phyloP scores from a whole-genome alignment of 1,140 invertebrate genomes.

The Protaetia brevitarsis region DNA sequence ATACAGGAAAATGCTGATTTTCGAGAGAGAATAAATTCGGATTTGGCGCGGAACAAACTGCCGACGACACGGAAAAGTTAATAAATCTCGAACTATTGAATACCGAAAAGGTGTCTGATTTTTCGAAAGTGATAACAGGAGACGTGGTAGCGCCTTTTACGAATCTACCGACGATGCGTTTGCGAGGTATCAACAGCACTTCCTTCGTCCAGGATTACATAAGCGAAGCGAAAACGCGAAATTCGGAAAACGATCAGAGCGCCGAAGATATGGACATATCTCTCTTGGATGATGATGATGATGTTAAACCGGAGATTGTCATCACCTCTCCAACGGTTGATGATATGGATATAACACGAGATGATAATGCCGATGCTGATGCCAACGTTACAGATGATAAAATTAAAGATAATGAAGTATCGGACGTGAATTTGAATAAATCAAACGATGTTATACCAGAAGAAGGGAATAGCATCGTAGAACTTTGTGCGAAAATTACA shows the following conservation, averaged over 20 bases:
- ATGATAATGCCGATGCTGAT: too few species aligned
- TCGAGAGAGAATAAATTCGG: background rate
- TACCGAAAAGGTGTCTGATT: slow-evolving; percentile 1
- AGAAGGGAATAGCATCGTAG: background rate
- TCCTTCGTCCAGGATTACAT: background rate
- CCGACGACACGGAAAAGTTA: slow-evolving; percentile 27
- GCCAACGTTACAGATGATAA: too few species aligned
- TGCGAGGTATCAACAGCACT: background rate
- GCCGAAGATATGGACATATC: too few species aligned
- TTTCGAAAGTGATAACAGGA: slow-evolving; percentile 20
- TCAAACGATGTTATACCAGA: background rate
- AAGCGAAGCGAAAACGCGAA: background rate
- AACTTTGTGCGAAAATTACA: background rate
- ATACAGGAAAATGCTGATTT: too few species aligned
- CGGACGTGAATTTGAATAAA: background rate
- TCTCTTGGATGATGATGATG: too few species aligned
- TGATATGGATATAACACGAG: too few species aligned
- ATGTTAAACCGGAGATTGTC: too few species aligned
- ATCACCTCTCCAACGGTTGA: too few species aligned
- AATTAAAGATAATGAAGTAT: too few species aligned
- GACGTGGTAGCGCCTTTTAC: background rate
- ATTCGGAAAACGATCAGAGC: too few species aligned
- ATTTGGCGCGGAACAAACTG: background rate
- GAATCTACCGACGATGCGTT: background rate
- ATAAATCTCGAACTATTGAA: slow-evolving; percentile 6